Evolutionary conservation across 2,113 vertebrate species (phyloP).

Genomic region (Sphyrna mokarran): DNA sequence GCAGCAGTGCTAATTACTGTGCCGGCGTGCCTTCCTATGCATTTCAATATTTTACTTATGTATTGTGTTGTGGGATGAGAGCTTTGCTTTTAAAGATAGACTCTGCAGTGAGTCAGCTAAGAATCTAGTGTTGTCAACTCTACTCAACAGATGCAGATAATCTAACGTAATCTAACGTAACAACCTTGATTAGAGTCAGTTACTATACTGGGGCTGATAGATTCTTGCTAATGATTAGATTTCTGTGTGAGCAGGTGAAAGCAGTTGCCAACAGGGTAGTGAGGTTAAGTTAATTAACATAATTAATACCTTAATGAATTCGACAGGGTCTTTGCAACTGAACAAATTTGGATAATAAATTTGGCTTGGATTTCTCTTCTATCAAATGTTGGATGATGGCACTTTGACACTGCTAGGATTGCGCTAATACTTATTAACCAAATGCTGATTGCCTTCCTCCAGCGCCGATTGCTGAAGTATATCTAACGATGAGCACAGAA

Average conservation of each 20-base stretch:
- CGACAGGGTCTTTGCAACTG: neutral
- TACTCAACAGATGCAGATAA: neutral
- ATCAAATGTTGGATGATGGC: neutral
- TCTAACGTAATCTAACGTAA: neutral
- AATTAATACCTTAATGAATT: constrained; percentile 7
- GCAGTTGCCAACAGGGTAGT: neutral
- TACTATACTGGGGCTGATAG: neutral
- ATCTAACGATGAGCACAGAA: neutral
- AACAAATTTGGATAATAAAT: neutral
- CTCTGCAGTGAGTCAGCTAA: neutral
- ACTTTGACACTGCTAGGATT: neutral
- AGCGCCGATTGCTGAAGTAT: neutral
- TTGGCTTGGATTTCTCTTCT: neutral
- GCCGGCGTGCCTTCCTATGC: neutral
- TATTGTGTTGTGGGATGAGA: neutral
- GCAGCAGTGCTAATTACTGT: too few relatives aligned
- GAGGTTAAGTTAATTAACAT: neutral
- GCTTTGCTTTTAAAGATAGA: neutral
- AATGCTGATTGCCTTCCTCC: neutral
- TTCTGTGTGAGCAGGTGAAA: neutral
- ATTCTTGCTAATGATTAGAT: neutral
- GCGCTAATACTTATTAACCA: neutral
- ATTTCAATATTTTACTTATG: neutral
- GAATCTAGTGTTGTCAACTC: neutral
- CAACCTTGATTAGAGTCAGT: neutral